These are phyloP conservation scores for Argyra leucocephala DNA, from an alignment of 2,888 invertebrate genomes.

Conservation along the genomic window DNA sequence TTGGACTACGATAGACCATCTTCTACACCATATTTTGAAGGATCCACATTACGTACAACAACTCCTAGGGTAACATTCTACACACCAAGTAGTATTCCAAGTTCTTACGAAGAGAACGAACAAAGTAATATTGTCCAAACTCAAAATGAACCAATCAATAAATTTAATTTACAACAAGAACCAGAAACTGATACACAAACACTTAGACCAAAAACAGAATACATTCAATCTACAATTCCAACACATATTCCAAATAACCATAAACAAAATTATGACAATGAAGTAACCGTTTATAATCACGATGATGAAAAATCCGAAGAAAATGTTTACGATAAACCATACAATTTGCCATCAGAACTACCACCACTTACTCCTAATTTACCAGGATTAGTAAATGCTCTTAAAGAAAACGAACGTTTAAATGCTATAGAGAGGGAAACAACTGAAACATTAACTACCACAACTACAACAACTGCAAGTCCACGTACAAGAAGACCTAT, in stretches of 20 bases:
- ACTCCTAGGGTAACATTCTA: conserved; percentile 34
- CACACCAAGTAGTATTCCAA: conserved; percentile 31
- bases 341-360: conserved; percentile 48
- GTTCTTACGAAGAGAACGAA: conserved; percentile 29
- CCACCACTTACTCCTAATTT: conserved; percentile 51
- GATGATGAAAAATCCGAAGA: conserved; percentile 34
- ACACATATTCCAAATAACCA: conserved; percentile 31
- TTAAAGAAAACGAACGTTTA: conserved; percentile 46
- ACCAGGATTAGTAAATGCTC: conserved; percentile 52
- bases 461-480: conserved; percentile 37
- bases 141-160: conserved; percentile 14
- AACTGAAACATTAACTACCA: conserved; percentile 39
- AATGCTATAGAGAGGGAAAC: conserved; percentile 27
- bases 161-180: background rate
- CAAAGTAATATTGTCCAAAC: conserved; percentile 25
- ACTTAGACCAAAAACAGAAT: conserved; percentile 8
- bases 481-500: conserved; percentile 47
- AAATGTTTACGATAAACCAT: conserved; percentile 44
- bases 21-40: conserved; percentile 23
- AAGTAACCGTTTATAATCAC: conserved; percentile 29
- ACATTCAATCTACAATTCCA: conserved; percentile 14
- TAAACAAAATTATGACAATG: conserved; percentile 26
- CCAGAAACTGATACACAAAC: background rate
- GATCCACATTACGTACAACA: conserved; percentile 26
- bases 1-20: conserved; percentile 33